Evolutionary conservation across 1,140 invertebrate genomes (phyloP), one percentile per base, ranked within the genome.

Genomic region (Vanessa tameamea): DNA sequence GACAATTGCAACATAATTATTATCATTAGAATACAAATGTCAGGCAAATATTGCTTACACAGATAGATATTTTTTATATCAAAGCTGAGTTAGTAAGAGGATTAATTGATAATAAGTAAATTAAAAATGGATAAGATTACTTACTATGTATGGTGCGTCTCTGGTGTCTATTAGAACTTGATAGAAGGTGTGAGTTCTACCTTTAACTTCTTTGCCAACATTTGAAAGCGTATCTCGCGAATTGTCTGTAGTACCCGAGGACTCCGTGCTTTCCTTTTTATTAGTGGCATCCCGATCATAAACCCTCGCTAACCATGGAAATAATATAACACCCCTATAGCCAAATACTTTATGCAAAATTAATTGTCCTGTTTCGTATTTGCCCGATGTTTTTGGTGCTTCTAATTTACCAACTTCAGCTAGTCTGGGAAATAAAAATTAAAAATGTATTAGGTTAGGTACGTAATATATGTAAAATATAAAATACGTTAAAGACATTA

Each of bases 341-440:
- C 98, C 98, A 94, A 99, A 99, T 16, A 99, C 96, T 86, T 97
- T 95, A 87, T 99, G 98, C 23, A 99, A 93, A 89, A 99, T 99
- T 55, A 99, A 93, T 92, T 99, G 98, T 47, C 98, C 98, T 14
- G 98, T 98, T 83, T 98, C 97, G 94, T 99, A 99, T 93, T 98
- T 97, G 51, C 97, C 97, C 76, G 96, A 94, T 55, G 96, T 89
- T 94, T 98, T 98, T 51, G 97, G 97, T 61, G 95, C 92, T 92
- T 98, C 97, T 73, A 95, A 87, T 73, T 94, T 94, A 16, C 94
- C 94, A 55, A 95, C 94, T 84, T 95, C 94, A 31, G 94, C 94
- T 69, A 95, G 92, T 87, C 94, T 95, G 69, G 83, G 89, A 69
- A 65, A 47, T 57, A 63, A 70, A 73, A 78, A 75, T 77, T 50